phyloP scores from a whole-genome alignment of 1,140 invertebrate genomes.

The Archegozetes longisetosus region DNA sequence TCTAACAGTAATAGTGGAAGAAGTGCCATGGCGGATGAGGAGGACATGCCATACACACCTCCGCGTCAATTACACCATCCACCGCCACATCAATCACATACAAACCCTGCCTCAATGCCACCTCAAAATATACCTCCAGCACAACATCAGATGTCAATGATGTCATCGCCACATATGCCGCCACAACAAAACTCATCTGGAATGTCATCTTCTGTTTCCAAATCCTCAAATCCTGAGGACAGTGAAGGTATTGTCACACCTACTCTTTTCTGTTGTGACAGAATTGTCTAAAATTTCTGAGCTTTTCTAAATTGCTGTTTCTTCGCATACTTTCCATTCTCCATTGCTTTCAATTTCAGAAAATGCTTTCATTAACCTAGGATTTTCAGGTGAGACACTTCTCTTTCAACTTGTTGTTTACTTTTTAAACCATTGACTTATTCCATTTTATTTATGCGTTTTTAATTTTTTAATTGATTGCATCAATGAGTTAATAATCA shows the following conservation, averaged over 20 bases:
- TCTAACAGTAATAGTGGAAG: neutral
- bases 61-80: slow-evolving; percentile 11
- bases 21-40: slow-evolving; percentile 24
- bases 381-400: too few relatives aligned
- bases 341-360: too few relatives aligned
- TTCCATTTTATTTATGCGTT: too few relatives aligned
- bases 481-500: too few relatives aligned
- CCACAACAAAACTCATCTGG: neutral
- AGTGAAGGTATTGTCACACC: neutral
- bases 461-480: too few relatives aligned
- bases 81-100: neutral
- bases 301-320: neutral
- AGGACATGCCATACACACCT: slow-evolving; percentile 15
- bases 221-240: neutral
- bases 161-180: neutral
- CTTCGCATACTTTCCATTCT: neutral
- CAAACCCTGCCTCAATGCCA: slow-evolving; percentile 1
- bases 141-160: neutral
- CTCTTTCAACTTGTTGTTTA: too few relatives aligned
- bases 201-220: neutral
- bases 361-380: too few relatives aligned
- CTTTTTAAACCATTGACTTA: too few relatives aligned
- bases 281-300: neutral
- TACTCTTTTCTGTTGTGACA: too few relatives aligned
- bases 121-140: neutral